Base-by-base conservation (phyloP, 2,797 vertebrate genomes). In the Synaphobranchus kaupii region DNA sequence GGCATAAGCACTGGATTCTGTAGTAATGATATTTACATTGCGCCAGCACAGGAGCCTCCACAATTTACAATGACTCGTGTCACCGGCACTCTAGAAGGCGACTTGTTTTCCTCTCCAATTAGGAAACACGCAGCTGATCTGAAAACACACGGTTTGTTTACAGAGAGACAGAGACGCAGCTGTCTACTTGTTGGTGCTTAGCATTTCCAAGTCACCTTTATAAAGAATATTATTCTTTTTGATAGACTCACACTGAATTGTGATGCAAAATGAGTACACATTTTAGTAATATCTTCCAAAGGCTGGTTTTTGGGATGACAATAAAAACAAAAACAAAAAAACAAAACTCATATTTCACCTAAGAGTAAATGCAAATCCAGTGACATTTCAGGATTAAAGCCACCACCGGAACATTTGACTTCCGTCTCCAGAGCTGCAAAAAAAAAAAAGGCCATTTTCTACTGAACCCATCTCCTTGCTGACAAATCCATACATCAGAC, bases 1-100 rank as follows among this genome's bases (percentile, higher is more conserved):
- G 92, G 91, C 93, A 94, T 83, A 90, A 90, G 92, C 90, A 90
- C 93, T 91, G 91, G 88, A 91, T 93, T 94, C 88, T 91, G 90
- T 90, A 90, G 92, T 90, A 90, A 93, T 63, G 50, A 85, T 93
- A 89, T 93, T 95, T 93, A 93, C 86, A 91, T 92, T 90, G 89
- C 71, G 88, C 87, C 90, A 93, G 93, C 85, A 90, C 90, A 89
- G 89, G 87, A 89, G 88, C 60, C 90, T 88, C 47, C 25, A 31
- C 92, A 91, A 90, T 93, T 92, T 93, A 93, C 93, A 91, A 94
- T 94, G 94, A 92, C 92, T 93, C 39, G 52, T 58, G n/a, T 89
- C 66, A 73, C 83, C 84, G n/a, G 31, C 47, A n/a, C 34, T 80
- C 39, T 31, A 81, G 9, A 73, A 84, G 68, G 39, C 25, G 1